Conservation (phyloP, 2,888 invertebrate species). For the Griposia aprilina region DNA sequence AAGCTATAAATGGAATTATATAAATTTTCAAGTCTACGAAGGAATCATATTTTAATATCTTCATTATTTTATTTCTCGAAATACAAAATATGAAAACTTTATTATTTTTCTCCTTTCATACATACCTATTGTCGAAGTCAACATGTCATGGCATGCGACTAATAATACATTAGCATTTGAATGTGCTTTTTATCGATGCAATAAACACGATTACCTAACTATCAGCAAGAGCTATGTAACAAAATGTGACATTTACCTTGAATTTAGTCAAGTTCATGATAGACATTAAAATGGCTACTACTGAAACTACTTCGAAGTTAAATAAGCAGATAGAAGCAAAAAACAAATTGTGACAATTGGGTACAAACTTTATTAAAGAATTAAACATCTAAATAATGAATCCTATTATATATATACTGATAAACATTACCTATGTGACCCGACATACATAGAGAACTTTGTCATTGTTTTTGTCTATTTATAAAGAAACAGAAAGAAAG, state of each 20-base stretch:
- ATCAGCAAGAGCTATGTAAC: slow-evolving; percentile 37
- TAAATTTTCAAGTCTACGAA: background rate
- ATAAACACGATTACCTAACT: slow-evolving; percentile 34
- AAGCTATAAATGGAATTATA: background rate
- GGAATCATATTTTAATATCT: background rate
- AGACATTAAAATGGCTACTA: slow-evolving; percentile 53
- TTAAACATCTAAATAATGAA: background rate
- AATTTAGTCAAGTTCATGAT: slow-evolving; percentile 79
- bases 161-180: slow-evolving; percentile 17
- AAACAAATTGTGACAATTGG: too few relatives aligned
- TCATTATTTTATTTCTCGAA: background rate
- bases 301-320: slow-evolving; percentile 46
- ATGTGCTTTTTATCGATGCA: slow-evolving; percentile 20
- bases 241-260: slow-evolving; percentile 73
- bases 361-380: too few relatives aligned
- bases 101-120: too few relatives aligned
- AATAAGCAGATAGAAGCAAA: background rate
- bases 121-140: background rate
- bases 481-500: too few relatives aligned
- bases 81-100: background rate
- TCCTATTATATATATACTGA: too few relatives aligned
- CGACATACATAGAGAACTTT: background rate
- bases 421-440: background rate
- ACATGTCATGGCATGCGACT: slow-evolving; percentile 21
- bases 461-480: background rate